phyloP scores from a whole-genome alignment of 2,113 vertebrate species.

The Parotia lawesii region DNA sequence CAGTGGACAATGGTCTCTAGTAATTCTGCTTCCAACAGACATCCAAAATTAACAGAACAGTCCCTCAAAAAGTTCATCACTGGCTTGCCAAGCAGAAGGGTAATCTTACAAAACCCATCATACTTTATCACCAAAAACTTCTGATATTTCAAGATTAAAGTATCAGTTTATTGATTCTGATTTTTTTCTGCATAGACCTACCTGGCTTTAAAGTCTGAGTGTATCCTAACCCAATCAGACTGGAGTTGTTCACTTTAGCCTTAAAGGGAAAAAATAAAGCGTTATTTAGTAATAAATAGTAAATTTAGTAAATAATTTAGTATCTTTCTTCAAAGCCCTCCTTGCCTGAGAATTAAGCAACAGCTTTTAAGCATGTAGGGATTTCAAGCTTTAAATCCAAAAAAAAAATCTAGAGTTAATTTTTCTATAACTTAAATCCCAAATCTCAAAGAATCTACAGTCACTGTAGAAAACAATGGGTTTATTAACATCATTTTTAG shows the following conservation, averaged over 20 bases:
- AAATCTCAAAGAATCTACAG: not conserved
- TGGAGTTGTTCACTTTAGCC: conserved; percentile 99
- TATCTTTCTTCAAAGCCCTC: not conserved
- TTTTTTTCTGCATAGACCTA: conserved; percentile 56
- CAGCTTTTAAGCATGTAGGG: not conserved
- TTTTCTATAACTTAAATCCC: not conserved
- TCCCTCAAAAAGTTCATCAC: not conserved
- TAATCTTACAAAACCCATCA: not conserved
- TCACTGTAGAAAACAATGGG: not conserved
- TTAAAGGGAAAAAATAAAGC: conserved; percentile 44
- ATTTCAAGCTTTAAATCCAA: not conserved
- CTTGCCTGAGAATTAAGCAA: not conserved
- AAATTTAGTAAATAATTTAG: not conserved
- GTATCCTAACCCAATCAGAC: conserved; percentile 94
- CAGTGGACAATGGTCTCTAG: not conserved
- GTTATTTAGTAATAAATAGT: not conserved
- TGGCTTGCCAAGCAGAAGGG: not conserved
- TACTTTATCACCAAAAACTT: not conserved
- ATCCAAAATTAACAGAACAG: not conserved
- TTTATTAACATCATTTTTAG: not conserved
- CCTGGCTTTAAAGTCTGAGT: conserved; percentile 96
- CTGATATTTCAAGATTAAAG: not conserved
- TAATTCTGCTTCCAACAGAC: not conserved
- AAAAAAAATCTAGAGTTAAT: not conserved
- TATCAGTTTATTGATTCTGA: not conserved